Evolutionary conservation across 2,797 vertebrate species (phyloP).

Genomic region (Sebastes diploproa): DNA sequence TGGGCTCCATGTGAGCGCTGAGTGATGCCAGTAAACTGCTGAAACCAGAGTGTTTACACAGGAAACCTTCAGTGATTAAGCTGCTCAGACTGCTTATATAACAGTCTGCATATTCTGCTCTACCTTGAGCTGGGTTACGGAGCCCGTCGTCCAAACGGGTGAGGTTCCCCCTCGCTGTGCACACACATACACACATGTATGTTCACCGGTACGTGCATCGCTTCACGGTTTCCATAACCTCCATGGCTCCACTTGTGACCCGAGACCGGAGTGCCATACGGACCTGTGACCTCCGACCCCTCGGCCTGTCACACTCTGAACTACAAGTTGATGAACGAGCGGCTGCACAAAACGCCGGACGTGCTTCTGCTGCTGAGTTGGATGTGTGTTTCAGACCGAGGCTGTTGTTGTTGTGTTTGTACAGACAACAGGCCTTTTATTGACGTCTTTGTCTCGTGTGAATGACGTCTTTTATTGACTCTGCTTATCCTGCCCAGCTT

Average conservation of each 20-base stretch:
- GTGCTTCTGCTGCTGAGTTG: neutral
- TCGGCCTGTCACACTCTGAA: slow-evolving; percentile 16
- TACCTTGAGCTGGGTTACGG: slow-evolving; percentile 42
- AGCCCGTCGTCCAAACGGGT: neutral
- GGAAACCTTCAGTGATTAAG: slow-evolving; percentile 57
- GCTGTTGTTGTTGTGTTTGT: neutral
- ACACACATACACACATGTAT: neutral
- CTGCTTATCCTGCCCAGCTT: too few relatives aligned
- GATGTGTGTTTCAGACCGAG: neutral
- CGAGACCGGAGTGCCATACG: slow-evolving; percentile 8
- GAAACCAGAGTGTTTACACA: slow-evolving; percentile 68
- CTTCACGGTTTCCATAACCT: slow-evolving; percentile 29
- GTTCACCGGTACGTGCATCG: slow-evolving; percentile 4
- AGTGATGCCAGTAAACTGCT: slow-evolving; percentile 65
- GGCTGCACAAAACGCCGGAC: neutral
- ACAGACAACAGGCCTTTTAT: neutral
- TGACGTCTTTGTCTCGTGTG: too few relatives aligned
- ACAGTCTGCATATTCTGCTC: slow-evolving; percentile 51
- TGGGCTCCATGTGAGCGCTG: slow-evolving; percentile 54
- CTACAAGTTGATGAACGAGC: neutral
- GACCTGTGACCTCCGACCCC: slow-evolving; percentile 48
- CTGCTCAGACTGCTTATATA: slow-evolving; percentile 66
- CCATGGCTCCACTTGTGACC: slow-evolving; percentile 37
- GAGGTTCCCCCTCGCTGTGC: neutral
- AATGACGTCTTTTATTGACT: neutral